Base-by-base conservation (phyloP, 1,140 invertebrate genomes). In the Camponotus vicinus region DNA sequence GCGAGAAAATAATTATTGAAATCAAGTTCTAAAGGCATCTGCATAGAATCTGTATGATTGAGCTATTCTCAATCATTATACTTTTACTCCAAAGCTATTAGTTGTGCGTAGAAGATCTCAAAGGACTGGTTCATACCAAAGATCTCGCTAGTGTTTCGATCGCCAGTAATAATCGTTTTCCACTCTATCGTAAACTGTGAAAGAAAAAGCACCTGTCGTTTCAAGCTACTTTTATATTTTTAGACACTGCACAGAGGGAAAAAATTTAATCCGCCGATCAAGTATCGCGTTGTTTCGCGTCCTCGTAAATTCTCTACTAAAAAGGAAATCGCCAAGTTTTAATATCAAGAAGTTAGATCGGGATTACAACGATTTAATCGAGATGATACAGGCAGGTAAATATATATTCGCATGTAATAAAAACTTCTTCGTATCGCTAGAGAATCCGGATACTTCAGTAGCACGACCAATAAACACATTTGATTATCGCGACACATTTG, bases 1-100 rank as follows among this genome's bases (percentile, higher is more conserved):
- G 87, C 89, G 84, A 90, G 84, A 91, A 79, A 91, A 76, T 61
- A 42, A 77, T 86, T 88, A 86, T 71, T 80, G 64, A 90, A 82
- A 71, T 57, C 21, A 88, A 88, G 88, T 85, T 86, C 7, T 64
- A 21, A 52, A 86, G 55, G 21, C 64, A 40, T 37, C 40, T 71
- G 59, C 73, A 32, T 52, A 52, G 15, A 67, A 61, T 82, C 49
- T 82, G 37, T 75, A 57, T n/a, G 13, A 7, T 32, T 45, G 70
- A 75, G 80, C 40, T 84, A 45, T 42, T 21, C 59, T 37, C 70
- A 45, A 32, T n/a, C 55, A 42, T 64, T 34, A 84, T n/a, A 70
- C 37, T 40, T 59, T 1, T n/a, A 21, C 42, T 49, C 49, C 78
- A 21, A 57, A 80, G 78, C 66, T 80, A 80, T 70, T 70, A 80